These are phyloP conservation scores for Microtus ochrogaster DNA, from an alignment of 2,113 vertebrate species.

Conservation along the genomic window DNA sequence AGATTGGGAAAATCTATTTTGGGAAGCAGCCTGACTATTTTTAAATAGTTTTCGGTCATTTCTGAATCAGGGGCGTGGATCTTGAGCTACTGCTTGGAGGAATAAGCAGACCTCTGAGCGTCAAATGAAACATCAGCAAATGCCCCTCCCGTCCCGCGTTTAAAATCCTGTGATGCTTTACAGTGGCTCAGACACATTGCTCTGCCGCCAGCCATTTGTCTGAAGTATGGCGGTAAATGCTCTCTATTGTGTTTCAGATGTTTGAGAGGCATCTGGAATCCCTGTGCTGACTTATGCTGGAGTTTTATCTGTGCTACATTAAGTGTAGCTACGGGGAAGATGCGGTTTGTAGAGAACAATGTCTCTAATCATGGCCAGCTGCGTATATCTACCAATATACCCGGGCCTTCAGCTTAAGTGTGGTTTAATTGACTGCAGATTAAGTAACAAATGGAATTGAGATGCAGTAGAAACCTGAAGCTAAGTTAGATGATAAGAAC, in stretches of 20 bases:
- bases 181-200: background rate
- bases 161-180: background rate
- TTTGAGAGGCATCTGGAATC: background rate
- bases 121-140: slow-evolving; percentile 62
- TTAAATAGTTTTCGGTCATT: slow-evolving; percentile 66
- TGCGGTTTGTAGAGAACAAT: slow-evolving; percentile 27
- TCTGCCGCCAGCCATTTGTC: slow-evolving; percentile 42
- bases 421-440: slow-evolving; percentile 68
- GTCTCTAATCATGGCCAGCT: slow-evolving; percentile 55
- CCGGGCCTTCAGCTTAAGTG: slow-evolving; percentile 43
- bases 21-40: slow-evolving; percentile 61
- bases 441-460: slow-evolving; percentile 75
- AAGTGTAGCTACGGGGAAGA: slow-evolving; percentile 19
- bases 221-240: slow-evolving; percentile 42
- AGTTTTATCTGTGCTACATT: slow-evolving; percentile 24
- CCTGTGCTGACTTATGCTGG: background rate
- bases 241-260: slow-evolving; percentile 13
- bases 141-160: background rate
- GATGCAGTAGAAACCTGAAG: slow-evolving; percentile 74
- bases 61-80: slow-evolving; percentile 58
- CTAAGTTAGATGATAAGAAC: slow-evolving; percentile 68
- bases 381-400: slow-evolving; percentile 58
- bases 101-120: slow-evolving; percentile 59
- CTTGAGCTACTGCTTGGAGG: slow-evolving; percentile 54
- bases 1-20: slow-evolving; percentile 75